Base-by-base conservation (phyloP, 2,888 invertebrate genomes). In the Chymomyza fuscimana region DNA sequence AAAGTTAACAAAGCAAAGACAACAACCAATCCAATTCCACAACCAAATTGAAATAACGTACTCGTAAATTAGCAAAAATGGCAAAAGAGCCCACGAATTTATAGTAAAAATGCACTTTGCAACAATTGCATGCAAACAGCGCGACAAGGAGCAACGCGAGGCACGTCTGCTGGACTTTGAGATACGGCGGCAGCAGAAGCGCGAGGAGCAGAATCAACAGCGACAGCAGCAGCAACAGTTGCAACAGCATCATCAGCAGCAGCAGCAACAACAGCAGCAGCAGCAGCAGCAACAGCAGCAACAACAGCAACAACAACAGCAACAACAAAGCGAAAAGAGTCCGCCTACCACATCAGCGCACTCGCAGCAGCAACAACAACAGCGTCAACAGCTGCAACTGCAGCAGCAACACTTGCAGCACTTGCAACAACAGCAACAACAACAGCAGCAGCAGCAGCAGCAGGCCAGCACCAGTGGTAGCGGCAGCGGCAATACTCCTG, bases 111-210 rank as follows among this genome's bases (percentile, higher is more conserved):
- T 85, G 85, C 85, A 85, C 86, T 85, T 85, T 85, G 85, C 85
- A 83, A 88, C 87, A 87, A 88, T 87, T 88, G 88, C 87, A 87
- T 86, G 87, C 84, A 86, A 87, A 84, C 83, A 92, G 92, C 88
- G 90, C 80, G 92, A 92, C 76, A 91, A 91, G 78, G 92, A 92
- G 77, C 90, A 90, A 72, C 90, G 91, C 61, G 92, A 92, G 87
- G 91, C 92, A 72, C 91, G 92, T 73, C 88, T 92, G 77, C 84
- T 92, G 75, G 92, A 92, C 83, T 90, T 91, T 76, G 92, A 92
- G 80, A 92, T 92, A 70, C 88, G 92, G 19, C 90, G 91, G 29
- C 91, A 91, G 75, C 91, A 92, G 75, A 90, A 92, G 82, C 91
- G 91, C 68, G 92, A 92, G 80, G 90, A 91, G 78, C 90, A 90